Conservation (phyloP, 2,888 invertebrate genomes). For the Agrotis puta region DNA sequence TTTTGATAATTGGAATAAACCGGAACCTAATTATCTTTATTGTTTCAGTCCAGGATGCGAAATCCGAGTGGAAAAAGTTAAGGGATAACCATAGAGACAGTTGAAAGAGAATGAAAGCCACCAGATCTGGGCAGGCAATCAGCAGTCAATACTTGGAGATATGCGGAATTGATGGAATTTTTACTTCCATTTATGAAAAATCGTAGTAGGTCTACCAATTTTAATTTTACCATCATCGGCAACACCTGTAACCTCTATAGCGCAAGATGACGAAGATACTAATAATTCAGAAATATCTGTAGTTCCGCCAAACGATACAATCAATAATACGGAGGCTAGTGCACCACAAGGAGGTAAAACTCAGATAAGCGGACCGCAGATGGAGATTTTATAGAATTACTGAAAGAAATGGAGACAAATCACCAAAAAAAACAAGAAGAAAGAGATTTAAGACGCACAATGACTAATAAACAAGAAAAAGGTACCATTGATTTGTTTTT, state of each 20-base stretch:
- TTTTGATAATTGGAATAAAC: conserved; percentile 36
- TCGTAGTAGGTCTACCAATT: conserved; percentile 37
- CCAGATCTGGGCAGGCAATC: conserved; percentile 34
- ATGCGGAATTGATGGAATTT: conserved; percentile 37
- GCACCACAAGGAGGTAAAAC: conserved; percentile 36
- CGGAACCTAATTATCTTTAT: conserved; percentile 17
- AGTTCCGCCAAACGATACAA: conserved; percentile 37
- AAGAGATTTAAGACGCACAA: conserved; percentile 32
- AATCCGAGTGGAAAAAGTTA: conserved; percentile 8
- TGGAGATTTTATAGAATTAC: conserved; percentile 39
- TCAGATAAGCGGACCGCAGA: conserved; percentile 38
- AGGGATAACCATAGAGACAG: conserved; percentile 28
- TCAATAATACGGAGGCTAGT: conserved; percentile 31
- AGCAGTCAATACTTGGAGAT: conserved; percentile 30
- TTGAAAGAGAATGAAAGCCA: conserved; percentile 36
- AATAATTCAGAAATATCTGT: conserved; percentile 37
- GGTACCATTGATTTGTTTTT: conserved; percentile 39
- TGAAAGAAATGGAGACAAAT: conserved; percentile 42
- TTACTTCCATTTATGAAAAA: conserved; percentile 37
- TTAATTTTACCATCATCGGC: conserved; percentile 28
- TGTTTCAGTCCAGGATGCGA: conserved; percentile 22
- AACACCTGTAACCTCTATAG: conserved; percentile 25
- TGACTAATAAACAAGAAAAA: conserved; percentile 36
- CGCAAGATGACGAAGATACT: conserved; percentile 41
- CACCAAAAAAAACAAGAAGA: conserved; percentile 37